Conservation (phyloP, 2,888 invertebrate species). For the Eristalinus aeneus region DNA sequence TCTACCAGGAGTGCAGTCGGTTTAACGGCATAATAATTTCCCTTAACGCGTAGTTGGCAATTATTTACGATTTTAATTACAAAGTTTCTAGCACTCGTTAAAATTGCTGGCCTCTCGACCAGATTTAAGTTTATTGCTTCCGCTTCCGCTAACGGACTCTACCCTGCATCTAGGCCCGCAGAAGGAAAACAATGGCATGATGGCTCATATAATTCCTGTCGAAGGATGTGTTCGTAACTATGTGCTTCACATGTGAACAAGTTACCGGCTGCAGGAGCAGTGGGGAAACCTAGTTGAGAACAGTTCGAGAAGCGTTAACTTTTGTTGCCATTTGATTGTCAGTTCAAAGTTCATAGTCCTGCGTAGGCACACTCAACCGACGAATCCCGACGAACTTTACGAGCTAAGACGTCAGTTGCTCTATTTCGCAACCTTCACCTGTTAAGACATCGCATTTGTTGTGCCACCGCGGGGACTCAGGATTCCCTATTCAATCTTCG, state of each 20-base stretch:
- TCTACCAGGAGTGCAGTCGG: not conserved
- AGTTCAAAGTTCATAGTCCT: not conserved
- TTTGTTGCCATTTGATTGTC: not conserved
- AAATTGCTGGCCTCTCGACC: slow-evolving; percentile 33
- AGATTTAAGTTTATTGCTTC: slow-evolving; percentile 35
- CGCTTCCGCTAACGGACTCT: slow-evolving; percentile 13
- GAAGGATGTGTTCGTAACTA: not conserved
- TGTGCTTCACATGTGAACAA: not conserved
- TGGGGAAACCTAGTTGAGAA: not conserved
- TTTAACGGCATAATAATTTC: slow-evolving; percentile 45
- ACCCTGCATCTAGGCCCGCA: slow-evolving; percentile 1
- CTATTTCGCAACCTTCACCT: not conserved
- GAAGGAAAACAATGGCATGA: slow-evolving; percentile 32
- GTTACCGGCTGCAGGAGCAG: not conserved
- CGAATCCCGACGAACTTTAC: no score
- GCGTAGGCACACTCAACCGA: no score
- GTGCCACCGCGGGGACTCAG: not conserved
- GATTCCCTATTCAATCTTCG: not conserved
- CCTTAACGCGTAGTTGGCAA: slow-evolving; percentile 47
- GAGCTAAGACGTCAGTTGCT: no score
- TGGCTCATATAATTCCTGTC: not conserved
- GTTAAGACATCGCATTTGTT: not conserved
- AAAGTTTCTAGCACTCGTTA: slow-evolving; percentile 33
- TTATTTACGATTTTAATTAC: slow-evolving; percentile 67
- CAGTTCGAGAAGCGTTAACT: not conserved